Conservation (phyloP, 2,888 invertebrate genomes). For the Rhingia campestris region DNA sequence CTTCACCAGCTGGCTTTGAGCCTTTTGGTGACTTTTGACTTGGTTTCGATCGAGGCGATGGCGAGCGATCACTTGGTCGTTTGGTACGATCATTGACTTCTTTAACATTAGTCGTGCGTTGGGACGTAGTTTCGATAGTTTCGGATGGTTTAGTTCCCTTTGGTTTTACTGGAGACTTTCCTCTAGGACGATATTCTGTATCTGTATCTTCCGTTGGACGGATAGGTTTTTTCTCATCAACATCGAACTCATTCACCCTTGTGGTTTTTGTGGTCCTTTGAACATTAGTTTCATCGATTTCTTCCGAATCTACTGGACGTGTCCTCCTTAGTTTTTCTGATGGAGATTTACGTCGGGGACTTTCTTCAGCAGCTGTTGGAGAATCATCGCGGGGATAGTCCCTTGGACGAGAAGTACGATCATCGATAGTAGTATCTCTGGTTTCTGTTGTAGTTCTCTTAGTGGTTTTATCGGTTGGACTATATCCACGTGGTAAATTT, state of each 20-base stretch:
- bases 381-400: background rate
- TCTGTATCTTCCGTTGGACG: conserved; percentile 16
- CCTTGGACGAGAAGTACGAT: background rate
- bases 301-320: conserved; percentile 2
- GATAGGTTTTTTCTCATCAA: conserved; percentile 17
- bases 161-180: conserved; percentile 29
- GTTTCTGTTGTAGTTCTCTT: conserved; percentile 8
- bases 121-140: conserved; percentile 3
- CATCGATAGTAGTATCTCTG: background rate
- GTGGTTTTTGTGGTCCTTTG: conserved; percentile 1
- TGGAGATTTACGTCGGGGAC: conserved; percentile 31
- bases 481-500: too few species aligned
- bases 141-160: conserved; percentile 8
- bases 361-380: background rate
- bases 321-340: conserved; percentile 10
- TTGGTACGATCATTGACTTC: conserved; percentile 1
- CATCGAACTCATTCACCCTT: conserved; percentile 5
- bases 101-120: background rate
- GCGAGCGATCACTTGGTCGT: conserved; percentile 40
- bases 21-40: conserved; percentile 21
- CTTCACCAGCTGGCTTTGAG: background rate
- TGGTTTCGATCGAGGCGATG: conserved; percentile 33
- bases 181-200: conserved; percentile 24
- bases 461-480: conserved; percentile 5
- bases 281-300: conserved; percentile 29